Evolutionary conservation across 2,888 invertebrate species (phyloP).

Genomic region (Lasioglossum vierecki): DNA sequence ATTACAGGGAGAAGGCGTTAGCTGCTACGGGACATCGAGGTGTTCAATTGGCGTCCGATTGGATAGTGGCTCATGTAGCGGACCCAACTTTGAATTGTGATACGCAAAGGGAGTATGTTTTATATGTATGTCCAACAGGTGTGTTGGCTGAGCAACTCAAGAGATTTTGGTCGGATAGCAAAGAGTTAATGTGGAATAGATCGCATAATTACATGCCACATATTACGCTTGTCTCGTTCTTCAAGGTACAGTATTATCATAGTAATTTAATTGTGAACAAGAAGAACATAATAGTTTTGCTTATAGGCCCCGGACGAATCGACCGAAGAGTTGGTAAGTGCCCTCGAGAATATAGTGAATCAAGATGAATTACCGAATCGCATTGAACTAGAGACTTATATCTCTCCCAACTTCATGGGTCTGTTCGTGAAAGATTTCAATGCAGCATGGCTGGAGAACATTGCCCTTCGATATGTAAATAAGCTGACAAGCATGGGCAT

Average conservation of each 20-base stretch:
- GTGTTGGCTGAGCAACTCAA: slow-evolving; percentile 89
- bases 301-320: slow-evolving; percentile 89
- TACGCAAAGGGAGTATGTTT: slow-evolving; percentile 92
- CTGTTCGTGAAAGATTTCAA: slow-evolving; percentile 93
- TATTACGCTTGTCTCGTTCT: slow-evolving; percentile 95
- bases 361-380: slow-evolving; percentile 87
- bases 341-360: slow-evolving; percentile 91
- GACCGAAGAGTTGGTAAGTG: slow-evolving; percentile 88
- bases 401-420: slow-evolving; percentile 96
- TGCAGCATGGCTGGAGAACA: slow-evolving; percentile 91
- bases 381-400: slow-evolving; percentile 91
- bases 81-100: slow-evolving; percentile 92
- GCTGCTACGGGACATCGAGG: slow-evolving; percentile 95
- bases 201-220: slow-evolving; percentile 96
- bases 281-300: not conserved
- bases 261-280: not conserved
- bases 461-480: slow-evolving; percentile 92
- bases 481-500: slow-evolving; percentile 91
- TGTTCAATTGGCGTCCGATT: slow-evolving; percentile 95
- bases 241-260: slow-evolving; percentile 87
- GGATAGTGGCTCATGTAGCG: slow-evolving; percentile 95
- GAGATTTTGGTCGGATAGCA: slow-evolving; percentile 92
- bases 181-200: slow-evolving; percentile 92
- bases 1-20: slow-evolving; percentile 92
- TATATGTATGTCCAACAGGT: slow-evolving; percentile 94